phyloP scores from a whole-genome alignment of 1,140 invertebrate species.

The Drosophila navojoa region DNA sequence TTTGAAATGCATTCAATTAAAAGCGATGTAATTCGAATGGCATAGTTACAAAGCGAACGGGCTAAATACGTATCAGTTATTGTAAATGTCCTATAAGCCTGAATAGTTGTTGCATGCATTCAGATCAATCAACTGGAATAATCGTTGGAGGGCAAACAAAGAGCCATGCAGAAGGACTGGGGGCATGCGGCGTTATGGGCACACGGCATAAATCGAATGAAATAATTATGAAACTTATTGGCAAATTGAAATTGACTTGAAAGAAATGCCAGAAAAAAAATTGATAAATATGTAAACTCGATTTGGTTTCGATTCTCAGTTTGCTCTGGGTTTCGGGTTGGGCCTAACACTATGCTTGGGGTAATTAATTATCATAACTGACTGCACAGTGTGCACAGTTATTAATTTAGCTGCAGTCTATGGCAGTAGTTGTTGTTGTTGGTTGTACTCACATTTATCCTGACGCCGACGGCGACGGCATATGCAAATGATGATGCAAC shows the following conservation, averaged over 20 bases:
- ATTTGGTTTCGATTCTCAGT: not conserved
- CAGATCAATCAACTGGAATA: not conserved
- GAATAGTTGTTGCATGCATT: constrained; percentile 18
- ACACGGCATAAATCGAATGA: not conserved
- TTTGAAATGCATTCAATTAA: constrained; percentile 33
- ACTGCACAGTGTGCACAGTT: constrained; percentile 16
- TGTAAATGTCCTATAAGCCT: constrained; percentile 3
- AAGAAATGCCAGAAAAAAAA: constrained; percentile 3
- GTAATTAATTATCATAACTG: constrained; percentile 28
- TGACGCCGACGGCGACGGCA: constrained; percentile 91
- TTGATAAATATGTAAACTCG: constrained; percentile 8
- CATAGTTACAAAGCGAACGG: constrained; percentile 4
- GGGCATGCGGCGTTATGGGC: constrained; percentile 6
- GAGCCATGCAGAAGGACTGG: not conserved
- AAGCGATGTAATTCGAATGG: constrained; percentile 6
- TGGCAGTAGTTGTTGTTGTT: constrained; percentile 5
- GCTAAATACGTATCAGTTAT: not conserved
- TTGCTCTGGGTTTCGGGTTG: not conserved
- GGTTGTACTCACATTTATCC: constrained; percentile 92
- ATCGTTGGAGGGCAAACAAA: not conserved
- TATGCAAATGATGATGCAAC: constrained; percentile 92
- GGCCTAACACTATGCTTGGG: constrained; percentile 41
- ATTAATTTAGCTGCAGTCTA: constrained; percentile 7
- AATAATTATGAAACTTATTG: not conserved
- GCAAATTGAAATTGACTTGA: no score